phyloP scores from a whole-genome alignment of 2,888 invertebrate genomes.

The Cistogaster globosa region DNA sequence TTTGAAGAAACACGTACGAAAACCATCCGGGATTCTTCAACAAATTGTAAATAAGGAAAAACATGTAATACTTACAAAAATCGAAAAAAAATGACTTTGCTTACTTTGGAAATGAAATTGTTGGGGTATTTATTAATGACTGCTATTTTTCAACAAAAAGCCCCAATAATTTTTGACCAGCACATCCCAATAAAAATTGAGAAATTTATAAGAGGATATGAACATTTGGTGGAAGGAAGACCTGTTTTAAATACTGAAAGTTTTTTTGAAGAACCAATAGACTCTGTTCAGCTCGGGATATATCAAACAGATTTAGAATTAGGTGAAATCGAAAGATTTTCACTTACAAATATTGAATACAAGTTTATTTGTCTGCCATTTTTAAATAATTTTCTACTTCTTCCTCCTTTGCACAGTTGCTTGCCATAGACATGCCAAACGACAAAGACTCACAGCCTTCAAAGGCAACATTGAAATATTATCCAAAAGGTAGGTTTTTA shows the following conservation, averaged over 20 bases:
- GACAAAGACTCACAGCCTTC: slow-evolving; percentile 11
- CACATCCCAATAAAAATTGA: slow-evolving; percentile 25
- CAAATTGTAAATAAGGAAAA: slow-evolving; percentile 29
- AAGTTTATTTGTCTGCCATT: slow-evolving; percentile 45
- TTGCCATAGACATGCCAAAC: slow-evolving; percentile 39
- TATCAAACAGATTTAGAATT: slow-evolving; percentile 34
- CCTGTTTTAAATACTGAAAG: slow-evolving; percentile 20
- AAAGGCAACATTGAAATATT: slow-evolving; percentile 18
- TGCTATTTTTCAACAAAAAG: slow-evolving; percentile 29
- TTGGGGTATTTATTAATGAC: slow-evolving; percentile 26
- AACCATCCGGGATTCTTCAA: slow-evolving; percentile 19
- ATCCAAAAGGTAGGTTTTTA: too few species aligned
- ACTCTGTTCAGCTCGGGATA: slow-evolving; percentile 38
- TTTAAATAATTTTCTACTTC: slow-evolving; percentile 41
- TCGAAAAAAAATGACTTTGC: slow-evolving; percentile 7
- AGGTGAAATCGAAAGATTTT: slow-evolving; percentile 35
- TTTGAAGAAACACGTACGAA: slow-evolving; percentile 25
- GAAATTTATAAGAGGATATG: slow-evolving; percentile 33
- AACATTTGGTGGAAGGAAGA: slow-evolving; percentile 36
- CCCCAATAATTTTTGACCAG: slow-evolving; percentile 30
- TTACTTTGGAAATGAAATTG: slow-evolving; percentile 30
- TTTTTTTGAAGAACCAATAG: slow-evolving; percentile 37
- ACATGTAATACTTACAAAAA: slow-evolving; percentile 9
- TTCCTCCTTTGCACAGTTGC: slow-evolving; percentile 33
- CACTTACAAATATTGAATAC: slow-evolving; percentile 28